phyloP scores from a whole-genome alignment of 2,888 invertebrate genomes.

The Antheraea yamamai region DNA sequence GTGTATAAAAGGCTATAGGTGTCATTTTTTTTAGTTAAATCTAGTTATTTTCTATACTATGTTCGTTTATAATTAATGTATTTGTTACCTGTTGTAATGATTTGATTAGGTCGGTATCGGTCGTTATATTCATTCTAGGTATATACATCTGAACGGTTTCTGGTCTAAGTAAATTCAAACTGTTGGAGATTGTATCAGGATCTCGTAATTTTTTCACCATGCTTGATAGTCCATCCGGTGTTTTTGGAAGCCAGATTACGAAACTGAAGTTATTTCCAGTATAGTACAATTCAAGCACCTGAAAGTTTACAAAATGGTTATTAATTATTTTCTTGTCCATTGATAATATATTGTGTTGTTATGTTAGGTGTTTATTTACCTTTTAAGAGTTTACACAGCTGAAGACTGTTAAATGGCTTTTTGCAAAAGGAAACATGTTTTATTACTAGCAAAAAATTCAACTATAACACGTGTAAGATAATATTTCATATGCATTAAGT shows the following conservation, averaged over 20 bases:
- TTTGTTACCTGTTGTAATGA: constrained; percentile 40
- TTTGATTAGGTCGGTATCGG: constrained; percentile 25
- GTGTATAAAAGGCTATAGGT: too few species aligned
- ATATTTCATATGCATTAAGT: too few species aligned
- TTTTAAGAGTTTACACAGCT: background rate
- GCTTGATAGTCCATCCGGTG: constrained; percentile 29
- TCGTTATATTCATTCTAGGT: constrained; percentile 37
- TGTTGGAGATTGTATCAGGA: constrained; percentile 20
- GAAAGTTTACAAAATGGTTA: constrained; percentile 25
- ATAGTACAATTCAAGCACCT: constrained; percentile 47
- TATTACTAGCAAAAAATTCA: too few species aligned
- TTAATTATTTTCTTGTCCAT: background rate
- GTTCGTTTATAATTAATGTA: too few species aligned
- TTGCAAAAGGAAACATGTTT: too few species aligned
- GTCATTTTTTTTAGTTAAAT: too few species aligned
- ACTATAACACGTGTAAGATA: too few species aligned
- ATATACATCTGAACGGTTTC: constrained; percentile 34
- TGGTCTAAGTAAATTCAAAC: constrained; percentile 23
- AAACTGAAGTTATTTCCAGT: constrained; percentile 40
- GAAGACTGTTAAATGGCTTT: too few species aligned
- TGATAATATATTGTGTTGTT: background rate
- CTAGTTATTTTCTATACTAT: too few species aligned
- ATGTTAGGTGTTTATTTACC: background rate
- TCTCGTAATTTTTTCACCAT: constrained; percentile 34
- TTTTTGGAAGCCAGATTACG: constrained; percentile 40